Evolutionary conservation across 1,140 invertebrate genomes (phyloP).

Genomic region (Ceratina japonica): DNA sequence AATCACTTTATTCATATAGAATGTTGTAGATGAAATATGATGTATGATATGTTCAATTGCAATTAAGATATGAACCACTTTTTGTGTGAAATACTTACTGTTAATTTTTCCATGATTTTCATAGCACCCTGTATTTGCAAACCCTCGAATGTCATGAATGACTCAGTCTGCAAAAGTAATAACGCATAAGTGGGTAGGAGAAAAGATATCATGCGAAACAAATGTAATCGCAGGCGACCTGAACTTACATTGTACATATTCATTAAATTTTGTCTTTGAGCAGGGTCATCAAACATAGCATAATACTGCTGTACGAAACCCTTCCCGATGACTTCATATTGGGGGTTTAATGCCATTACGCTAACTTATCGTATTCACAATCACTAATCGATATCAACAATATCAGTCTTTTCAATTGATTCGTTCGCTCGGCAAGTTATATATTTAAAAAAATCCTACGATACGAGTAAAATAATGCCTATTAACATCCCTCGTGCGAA

Average conservation of each 20-base stretch:
- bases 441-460: slow-evolving; percentile 45
- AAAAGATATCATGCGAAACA: slow-evolving; percentile 12
- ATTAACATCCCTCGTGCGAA: slow-evolving; percentile 55
- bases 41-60: background rate
- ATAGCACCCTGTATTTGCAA: slow-evolving; percentile 92
- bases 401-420: slow-evolving; percentile 31
- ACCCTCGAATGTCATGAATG: slow-evolving; percentile 98
- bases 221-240: background rate
- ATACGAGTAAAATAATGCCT: slow-evolving; percentile 49
- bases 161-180: slow-evolving; percentile 85
- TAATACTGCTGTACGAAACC: slow-evolving; percentile 97
- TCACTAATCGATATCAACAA: slow-evolving; percentile 11
- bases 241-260: slow-evolving; percentile 95
- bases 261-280: slow-evolving; percentile 88
- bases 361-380: slow-evolving; percentile 42
- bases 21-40: background rate
- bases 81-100: slow-evolving; percentile 82
- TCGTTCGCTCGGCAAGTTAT: slow-evolving; percentile 10
- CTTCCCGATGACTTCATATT: slow-evolving; percentile 95
- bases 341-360: slow-evolving; percentile 90
- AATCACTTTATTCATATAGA: background rate
- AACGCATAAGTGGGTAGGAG: background rate
- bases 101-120: slow-evolving; percentile 97
- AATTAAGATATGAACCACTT: background rate
- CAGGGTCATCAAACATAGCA: slow-evolving; percentile 92